Conservation (phyloP, 2,888 invertebrate species). For the Caenorhabditis sulstoni region DNA sequence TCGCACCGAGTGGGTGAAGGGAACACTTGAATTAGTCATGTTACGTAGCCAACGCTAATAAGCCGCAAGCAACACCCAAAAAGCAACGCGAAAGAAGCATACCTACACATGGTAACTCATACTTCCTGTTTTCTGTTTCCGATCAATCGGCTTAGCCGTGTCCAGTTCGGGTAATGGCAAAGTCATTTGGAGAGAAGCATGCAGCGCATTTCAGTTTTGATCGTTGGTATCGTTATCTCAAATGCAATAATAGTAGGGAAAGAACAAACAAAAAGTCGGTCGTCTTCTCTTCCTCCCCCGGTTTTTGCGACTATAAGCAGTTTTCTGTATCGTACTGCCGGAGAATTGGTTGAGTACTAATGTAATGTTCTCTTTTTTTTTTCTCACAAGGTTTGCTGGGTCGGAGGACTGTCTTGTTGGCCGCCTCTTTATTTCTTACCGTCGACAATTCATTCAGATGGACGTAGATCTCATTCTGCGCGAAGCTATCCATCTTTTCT, state of each 20-base stretch:
- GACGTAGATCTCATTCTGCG: constrained; percentile 32
- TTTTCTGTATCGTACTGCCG: constrained; percentile 12
- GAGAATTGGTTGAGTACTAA: neutral
- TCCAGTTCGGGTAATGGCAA: too few relatives aligned
- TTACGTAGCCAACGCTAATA: constrained; percentile 9
- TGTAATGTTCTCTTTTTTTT: constrained; percentile 1
- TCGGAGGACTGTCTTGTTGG: constrained; percentile 1
- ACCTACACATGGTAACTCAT: neutral
- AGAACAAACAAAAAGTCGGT: constrained; percentile 21
- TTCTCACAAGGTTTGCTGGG: constrained; percentile 7
- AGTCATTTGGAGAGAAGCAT: neutral
- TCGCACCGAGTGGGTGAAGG: neutral
- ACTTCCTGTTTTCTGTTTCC: constrained; percentile 1
- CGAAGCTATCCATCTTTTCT: constrained; percentile 7
- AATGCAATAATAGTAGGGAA: neutral
- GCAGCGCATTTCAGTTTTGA: neutral
- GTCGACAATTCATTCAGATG: constrained; percentile 40
- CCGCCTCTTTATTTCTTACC: constrained; percentile 1
- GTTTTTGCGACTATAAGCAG: neutral
- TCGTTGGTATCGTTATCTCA: constrained; percentile 15
- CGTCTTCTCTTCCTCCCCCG: neutral
- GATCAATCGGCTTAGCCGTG: neutral
- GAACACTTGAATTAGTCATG: constrained; percentile 45
- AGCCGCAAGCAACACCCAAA: constrained; percentile 4
- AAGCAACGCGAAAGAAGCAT: neutral